Base-by-base conservation (phyloP, 2,888 invertebrate genomes). In the Tholera decimalis region DNA sequence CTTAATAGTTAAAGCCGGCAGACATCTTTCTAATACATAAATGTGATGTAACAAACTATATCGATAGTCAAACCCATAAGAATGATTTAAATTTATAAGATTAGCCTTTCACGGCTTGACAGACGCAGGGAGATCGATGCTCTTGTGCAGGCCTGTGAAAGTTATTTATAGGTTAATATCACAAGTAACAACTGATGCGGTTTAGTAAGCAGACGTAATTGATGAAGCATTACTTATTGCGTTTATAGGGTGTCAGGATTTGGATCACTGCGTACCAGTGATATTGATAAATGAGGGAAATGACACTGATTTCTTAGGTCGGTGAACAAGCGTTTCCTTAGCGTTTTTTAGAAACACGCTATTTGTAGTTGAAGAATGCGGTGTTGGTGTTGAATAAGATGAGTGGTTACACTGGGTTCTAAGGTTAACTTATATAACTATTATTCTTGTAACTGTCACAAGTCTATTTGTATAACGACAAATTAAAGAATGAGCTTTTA, bases 101-200 rank as follows among this genome's bases (percentile, higher is more conserved):
- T 69, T 62, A 55, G 62, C 47, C 55, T 64, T 66, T 60, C 50
- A 47, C 66, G 57, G 60, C 57, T 55, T 50, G 56, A 61, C 46
- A 44, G 47, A 54, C 22, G 61, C 69, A 57, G 69, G 28, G 79
- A 83, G 82, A 83, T 86, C 79, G 83, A 85, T 84, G 82, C 56
- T 70, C 64, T 54, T 79, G 70, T 60, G 51, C 49, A 28, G 53
- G 73, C 72, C 72, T 51, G 75, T 63, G 73, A 77, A 80, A 66
- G 70, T 77, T 80, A 82, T 84, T 83, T 83, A 84, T 80, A 71
- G 78, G 69, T 68, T 65, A 71, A 59, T 59, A 50, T 67, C 61
- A 73, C 51, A 60, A 74, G 46, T 28, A 54, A 7, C 55, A 13
- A 37, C 2, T 55, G 66, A 55, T 44, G 49, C 35, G 41, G 62